Evolutionary conservation across 1,140 invertebrate genomes (phyloP).

Genomic region (Odontomachus brunneus): DNA sequence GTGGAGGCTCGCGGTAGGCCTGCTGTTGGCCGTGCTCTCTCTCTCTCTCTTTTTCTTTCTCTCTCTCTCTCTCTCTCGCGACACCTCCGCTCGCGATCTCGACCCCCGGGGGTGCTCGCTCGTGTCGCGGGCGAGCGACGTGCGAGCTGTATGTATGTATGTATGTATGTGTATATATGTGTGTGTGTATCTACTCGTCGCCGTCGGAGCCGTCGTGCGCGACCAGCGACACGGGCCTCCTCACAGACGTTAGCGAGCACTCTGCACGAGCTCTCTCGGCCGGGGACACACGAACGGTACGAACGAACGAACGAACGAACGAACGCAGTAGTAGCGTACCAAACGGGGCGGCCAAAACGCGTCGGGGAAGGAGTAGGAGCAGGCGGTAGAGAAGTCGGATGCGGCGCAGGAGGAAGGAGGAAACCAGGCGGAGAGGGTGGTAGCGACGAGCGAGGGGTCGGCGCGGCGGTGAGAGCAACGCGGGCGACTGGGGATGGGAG

Average conservation of each 20-base stretch:
- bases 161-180: too few relatives aligned
- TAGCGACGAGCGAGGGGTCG: constrained; percentile 12
- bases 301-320: constrained; percentile 39
- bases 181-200: too few relatives aligned
- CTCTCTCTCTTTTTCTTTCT: too few relatives aligned
- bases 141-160: background rate
- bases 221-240: constrained; percentile 33
- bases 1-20: background rate
- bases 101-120: too few relatives aligned
- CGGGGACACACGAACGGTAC: constrained; percentile 55
- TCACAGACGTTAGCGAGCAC: constrained; percentile 71
- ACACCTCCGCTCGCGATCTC: background rate
- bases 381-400: constrained; percentile 41
- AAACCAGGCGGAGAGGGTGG: constrained; percentile 33
- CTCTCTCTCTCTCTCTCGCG: too few relatives aligned
- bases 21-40: background rate
- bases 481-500: constrained; percentile 42
- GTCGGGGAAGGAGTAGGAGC: constrained; percentile 46
- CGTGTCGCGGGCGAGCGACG: background rate
- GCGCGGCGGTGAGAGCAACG: constrained; percentile 36
- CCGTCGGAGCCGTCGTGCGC: background rate
- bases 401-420: constrained; percentile 21
- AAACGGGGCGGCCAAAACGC: constrained; percentile 56
- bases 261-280: constrained; percentile 63
- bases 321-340: constrained; percentile 48